Evolutionary conservation across 2,797 vertebrate genomes (phyloP), one percentile per base, ranked within the genome.

Genomic region (Heterohyrax brucei): DNA sequence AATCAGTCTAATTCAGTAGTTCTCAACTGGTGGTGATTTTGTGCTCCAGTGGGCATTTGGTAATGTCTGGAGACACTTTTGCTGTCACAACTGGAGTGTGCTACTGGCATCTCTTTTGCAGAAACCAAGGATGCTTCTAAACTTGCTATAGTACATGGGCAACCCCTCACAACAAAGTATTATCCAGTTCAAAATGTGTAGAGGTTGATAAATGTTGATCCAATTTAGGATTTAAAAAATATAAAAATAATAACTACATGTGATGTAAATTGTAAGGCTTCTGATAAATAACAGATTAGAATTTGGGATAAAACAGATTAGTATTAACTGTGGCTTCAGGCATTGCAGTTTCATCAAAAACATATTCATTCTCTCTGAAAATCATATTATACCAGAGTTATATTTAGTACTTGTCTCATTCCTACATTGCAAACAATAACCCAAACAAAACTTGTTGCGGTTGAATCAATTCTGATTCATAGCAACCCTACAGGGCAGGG

Each of bases 131-230:
- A 73, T 73, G 24, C 70, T 79, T 14, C 19, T 83, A n/a, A 85
- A 72, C 18, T 16, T 56, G 28, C 56, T 72, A 0, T 2, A 75
- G 44, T 19, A 0, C 50, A 39, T 22, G 14, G 59, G 26, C 3
- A 66, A 39, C 77, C 91, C 7, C 46, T 44, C 9, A 9, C 9
- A 77, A 61, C 44, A 91, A 75, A 87, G n/a, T 48, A 80, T 26
- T 64, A 50, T 83, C 70, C 92, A 53, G 28, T 92, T 26, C 26
- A 91, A 89, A 94, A 79, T 39, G 26, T 44, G 21, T 89, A 10
- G 21, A 39, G 8, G 44, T 50, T 85, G 66, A 85, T 56, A 91
- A 93, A 95, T 81, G 81, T 1, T 73, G 26, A 10, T 94, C 12
- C 68, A 4, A 28, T 84, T 70, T 46, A 80, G 75, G 66, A 64